A percentile compares a stretch with the other conserved stretches of the same genome.
These are phyloP conservation scores for Charina bottae DNA, from an alignment of 2,113 vertebrate genomes.

Conservation along the genomic window DNA sequence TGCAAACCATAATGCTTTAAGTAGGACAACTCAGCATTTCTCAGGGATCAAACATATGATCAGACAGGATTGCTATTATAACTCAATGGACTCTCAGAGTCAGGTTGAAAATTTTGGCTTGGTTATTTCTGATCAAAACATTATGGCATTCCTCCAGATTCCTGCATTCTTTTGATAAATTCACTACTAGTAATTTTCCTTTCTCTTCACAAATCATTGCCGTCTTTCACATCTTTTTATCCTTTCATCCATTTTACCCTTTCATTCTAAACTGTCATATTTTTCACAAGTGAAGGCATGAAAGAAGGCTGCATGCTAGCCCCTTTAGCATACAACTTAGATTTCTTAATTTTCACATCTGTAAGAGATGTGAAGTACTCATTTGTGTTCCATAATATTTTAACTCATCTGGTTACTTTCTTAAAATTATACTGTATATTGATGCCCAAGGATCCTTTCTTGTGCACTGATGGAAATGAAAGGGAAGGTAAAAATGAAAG, in stretches of 20 bases:
- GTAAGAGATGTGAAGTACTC: not conserved
- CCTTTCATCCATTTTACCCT: not conserved
- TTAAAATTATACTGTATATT: not conserved
- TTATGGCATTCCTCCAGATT: not conserved
- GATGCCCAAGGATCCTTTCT: not conserved
- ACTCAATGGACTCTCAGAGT: not conserved
- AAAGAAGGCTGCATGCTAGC: not conserved
- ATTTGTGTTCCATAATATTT: not conserved
- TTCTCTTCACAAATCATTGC: not conserved
- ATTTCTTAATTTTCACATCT: not conserved
- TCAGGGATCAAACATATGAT: not conserved
- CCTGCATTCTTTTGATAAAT: not conserved
- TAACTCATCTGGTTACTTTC: not conserved
- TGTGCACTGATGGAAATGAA: not conserved
- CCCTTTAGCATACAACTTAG: not conserved
- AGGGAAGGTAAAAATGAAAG: not conserved
- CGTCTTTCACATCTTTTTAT: not conserved
- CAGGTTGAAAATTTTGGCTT: not conserved
- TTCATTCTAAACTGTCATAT: not conserved
- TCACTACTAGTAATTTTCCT: not conserved
- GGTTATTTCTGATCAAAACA: not conserved
- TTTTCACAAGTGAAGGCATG: not conserved
- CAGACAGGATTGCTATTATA: not conserved
- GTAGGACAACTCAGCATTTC: not conserved
- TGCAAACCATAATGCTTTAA: not conserved